Conservation (phyloP, 1,140 invertebrate species). For the Stenopsyche tienmushanensis region DNA sequence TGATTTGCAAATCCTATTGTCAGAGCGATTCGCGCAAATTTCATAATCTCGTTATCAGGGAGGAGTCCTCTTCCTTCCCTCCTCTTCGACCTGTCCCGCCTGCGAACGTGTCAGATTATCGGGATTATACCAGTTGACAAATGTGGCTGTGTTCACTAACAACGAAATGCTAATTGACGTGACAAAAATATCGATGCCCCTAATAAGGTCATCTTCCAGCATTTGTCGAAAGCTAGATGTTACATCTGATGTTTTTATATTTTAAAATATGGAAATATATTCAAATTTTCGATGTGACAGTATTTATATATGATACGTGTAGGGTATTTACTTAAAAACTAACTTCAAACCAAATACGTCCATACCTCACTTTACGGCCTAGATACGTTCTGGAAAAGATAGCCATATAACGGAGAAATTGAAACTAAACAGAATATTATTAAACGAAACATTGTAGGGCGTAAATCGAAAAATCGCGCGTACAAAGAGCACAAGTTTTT, state of each 20-base stretch:
- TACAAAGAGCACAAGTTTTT: too few species aligned
- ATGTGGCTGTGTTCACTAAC: constrained; percentile 8
- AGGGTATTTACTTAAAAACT: too few species aligned
- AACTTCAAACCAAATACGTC: background rate
- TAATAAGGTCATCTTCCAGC: too few species aligned
- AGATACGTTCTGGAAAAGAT: too few species aligned
- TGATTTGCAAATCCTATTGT: constrained; percentile 28
- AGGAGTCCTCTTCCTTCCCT: background rate
- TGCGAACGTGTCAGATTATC: constrained; percentile 26
- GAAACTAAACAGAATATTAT: too few species aligned
- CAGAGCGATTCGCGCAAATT: constrained; percentile 25
- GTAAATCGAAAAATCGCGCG: too few species aligned
- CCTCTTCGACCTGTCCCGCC: constrained; percentile 3
- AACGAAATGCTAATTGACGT: constrained; percentile 15
- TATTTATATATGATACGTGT: too few species aligned
- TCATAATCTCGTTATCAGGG: constrained; percentile 29
- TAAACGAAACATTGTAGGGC: too few species aligned
- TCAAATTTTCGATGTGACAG: too few species aligned
- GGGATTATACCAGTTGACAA: constrained; percentile 27
- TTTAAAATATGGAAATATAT: too few species aligned
- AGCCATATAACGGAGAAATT: too few species aligned
- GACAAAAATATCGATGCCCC: constrained; percentile 5
- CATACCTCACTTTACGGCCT: background rate
- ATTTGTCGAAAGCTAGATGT: background rate
- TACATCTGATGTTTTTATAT: too few species aligned